Conservation (phyloP, 2,113 vertebrate species). For the Hemiprocne comata region DNA sequence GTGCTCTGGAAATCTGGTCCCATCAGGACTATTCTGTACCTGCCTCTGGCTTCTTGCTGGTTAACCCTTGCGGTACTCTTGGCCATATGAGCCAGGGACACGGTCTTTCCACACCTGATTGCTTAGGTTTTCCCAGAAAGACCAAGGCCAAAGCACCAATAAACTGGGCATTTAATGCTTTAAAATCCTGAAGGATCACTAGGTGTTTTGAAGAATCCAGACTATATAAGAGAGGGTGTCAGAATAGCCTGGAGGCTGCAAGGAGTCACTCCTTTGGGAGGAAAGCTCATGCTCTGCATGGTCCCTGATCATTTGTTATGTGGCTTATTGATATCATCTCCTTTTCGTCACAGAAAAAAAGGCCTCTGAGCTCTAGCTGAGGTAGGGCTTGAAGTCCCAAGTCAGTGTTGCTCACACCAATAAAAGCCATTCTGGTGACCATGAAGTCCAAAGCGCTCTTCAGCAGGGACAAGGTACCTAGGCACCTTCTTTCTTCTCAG, state of each 20-base stretch:
- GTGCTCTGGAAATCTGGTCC: constrained; percentile 2
- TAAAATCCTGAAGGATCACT: background rate
- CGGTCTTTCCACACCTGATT: background rate
- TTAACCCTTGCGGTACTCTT: background rate
- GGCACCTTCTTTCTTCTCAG: background rate
- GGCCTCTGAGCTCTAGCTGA: background rate
- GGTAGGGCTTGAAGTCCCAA: background rate
- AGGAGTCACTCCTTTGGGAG: background rate
- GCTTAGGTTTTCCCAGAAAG: background rate
- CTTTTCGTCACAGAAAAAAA: background rate
- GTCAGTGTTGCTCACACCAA: background rate
- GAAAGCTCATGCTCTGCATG: accelerated
- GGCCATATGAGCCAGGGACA: background rate
- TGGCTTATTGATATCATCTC: background rate
- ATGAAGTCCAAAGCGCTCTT: background rate
- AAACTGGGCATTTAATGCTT: background rate
- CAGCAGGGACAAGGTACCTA: background rate
- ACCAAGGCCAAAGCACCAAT: background rate
- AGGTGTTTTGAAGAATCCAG: background rate
- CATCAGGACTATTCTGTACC: background rate
- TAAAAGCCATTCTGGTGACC: background rate
- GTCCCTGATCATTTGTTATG: background rate
- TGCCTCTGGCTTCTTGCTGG: background rate
- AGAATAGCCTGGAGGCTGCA: background rate
- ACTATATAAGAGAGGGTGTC: background rate